Evolutionary conservation across 1,140 invertebrate genomes (phyloP), one percentile per base, ranked within the genome.

Genomic region (Procambarus virginalis): DNA sequence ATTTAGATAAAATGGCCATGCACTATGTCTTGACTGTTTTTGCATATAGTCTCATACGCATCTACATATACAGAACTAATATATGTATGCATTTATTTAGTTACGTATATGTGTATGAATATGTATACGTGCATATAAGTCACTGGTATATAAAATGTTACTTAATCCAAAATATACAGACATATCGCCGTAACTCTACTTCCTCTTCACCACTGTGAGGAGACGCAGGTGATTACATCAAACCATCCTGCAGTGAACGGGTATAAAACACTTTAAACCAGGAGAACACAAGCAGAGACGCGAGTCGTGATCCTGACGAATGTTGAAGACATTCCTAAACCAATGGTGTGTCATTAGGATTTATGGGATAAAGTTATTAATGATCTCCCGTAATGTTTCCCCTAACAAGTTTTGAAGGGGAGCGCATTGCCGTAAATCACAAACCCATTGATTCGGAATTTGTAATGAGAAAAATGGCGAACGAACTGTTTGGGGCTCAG

Each of bases 371-470:
- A 83, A 83, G 45, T 83, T 83, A 83, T 83, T 70, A 83, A 83
- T 83, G 81, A 83, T 83, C 81, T 64, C 22, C 17, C n/a, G 81
- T 83, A 83, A 83, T 83, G 81, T 83, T 83, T 83, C 70, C 64
- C 81, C 58, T 83, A 83, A 83, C 81, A 83, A 68, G 58, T 70
- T 83, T 83, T 70, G 64, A 83, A 83, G 81, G 81, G 80, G 81
- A 46, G 51, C 22, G 17, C 58, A 68, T 64, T 70, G 64, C 46
- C 64, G 81, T 83, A 83, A 83, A 83, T 83, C 81, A 83, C 81
- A 68, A 48, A 45, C 49, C 60, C 64, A 68, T 70, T 83, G 81
- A 83, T 83, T 46, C 81, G 64, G 60, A 83, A 83, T 83, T 70
- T 45, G 34, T 83, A 68, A 83, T 83, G 81, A 83, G 81, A 64